phyloP scores from a whole-genome alignment of 2,797 vertebrate species.

The Eidolon dupreanum region DNA sequence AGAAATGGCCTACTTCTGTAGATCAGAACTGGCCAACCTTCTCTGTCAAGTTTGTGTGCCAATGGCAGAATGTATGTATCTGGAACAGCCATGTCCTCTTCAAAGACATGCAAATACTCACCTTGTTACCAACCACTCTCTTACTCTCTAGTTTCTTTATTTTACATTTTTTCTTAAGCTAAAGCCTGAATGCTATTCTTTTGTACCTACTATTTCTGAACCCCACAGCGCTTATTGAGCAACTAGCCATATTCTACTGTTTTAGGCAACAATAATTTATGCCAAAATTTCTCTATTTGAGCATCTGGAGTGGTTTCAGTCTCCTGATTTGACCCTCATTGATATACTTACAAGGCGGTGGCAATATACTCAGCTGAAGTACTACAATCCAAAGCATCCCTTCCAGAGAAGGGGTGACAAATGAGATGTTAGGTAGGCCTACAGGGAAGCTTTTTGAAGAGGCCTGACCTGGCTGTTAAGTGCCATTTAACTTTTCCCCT shows the following conservation, averaged over 20 bases:
- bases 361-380: neutral
- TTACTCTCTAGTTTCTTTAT: neutral
- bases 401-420: neutral
- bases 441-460: neutral
- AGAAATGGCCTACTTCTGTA: neutral
- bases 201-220: neutral
- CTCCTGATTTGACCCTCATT: neutral
- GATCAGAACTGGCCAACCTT: neutral
- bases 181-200: neutral
- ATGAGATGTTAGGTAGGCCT: neutral
- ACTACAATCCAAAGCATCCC: neutral
- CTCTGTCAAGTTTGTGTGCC: neutral
- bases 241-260: neutral
- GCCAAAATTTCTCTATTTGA: neutral
- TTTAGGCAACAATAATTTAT: neutral
- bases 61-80: neutral
- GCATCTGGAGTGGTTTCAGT: neutral
- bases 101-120: neutral
- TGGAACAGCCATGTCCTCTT: neutral
- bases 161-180: neutral
- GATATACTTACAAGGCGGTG: neutral
- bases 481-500: neutral
- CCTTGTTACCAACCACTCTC: neutral
- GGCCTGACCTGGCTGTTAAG: neutral
- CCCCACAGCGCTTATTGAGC: neutral